A percentile compares a stretch with the other conserved stretches of the same genome.
Evolutionary conservation across 2,113 vertebrate genomes (phyloP).

Genomic region (Sialia sialis): DNA sequence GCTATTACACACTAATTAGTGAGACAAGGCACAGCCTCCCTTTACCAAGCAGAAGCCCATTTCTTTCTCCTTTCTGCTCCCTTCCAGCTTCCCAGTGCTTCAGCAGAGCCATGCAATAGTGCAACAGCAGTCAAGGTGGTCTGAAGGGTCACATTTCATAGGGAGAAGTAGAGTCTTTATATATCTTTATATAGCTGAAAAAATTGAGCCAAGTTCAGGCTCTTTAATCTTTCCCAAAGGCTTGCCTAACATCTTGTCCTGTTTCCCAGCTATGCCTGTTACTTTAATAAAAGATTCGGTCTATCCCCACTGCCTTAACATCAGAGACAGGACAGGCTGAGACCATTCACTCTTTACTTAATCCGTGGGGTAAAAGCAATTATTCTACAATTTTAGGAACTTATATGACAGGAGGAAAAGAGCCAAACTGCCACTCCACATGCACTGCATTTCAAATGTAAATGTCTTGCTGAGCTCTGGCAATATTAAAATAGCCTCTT

Average conservation of each 20-base stretch:
- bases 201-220: neutral
- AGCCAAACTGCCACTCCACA: neutral
- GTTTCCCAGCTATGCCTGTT: neutral
- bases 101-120: neutral
- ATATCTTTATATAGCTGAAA: neutral
- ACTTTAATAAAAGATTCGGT: neutral
- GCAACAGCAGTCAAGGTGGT: neutral
- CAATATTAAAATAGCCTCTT: neutral
- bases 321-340: neutral
- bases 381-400: neutral
- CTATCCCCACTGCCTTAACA: neutral
- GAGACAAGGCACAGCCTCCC: neutral
- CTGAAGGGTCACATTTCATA: neutral
- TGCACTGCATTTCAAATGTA: constrained; percentile 4
- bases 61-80: neutral
- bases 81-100: neutral
- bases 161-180: neutral
- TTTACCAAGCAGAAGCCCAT: neutral
- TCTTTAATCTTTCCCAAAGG: neutral
- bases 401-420: neutral
- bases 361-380: neutral
- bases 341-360: neutral
- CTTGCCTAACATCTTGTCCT: neutral
- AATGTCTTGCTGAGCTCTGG: neutral
- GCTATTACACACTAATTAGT: constrained; percentile 63